Base-by-base conservation (phyloP, 2,888 invertebrate species). In the Gibbula magus region DNA sequence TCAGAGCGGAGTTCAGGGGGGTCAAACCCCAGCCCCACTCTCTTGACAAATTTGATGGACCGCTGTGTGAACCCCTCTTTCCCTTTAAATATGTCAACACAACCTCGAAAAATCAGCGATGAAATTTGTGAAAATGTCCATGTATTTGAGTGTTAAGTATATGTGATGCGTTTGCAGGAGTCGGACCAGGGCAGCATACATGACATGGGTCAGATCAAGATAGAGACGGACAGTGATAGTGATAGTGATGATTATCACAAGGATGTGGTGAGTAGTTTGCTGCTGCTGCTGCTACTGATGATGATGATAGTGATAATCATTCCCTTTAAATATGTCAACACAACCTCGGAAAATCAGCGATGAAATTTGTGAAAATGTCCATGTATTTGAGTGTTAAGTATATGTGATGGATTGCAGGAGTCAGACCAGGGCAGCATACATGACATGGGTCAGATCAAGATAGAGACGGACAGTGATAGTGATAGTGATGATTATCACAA, bases 221-320 rank as follows among this genome's bases (percentile, higher is more conserved):
- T 25, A 67, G 61, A 20, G 16, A 77, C 78, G 7, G 87, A 88
- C 25, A 88, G 86, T 79, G 89, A 89, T 66, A n/a, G n/a, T n/a
- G n/a, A n/a, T n/a, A 90, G 89, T 84, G 91, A 91, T 54, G 92
- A 91, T 81, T 91, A 90, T 81, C 88, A 87, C 5, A 91, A 90
- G 82, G 92, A 92, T 86, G 87, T 91, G 82, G 92, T 91, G 83
- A 87, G 91, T 86, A n/a, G n/a, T n/a, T n/a, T n/a, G n/a, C n/a
- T n/a, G n/a, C n/a, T n/a, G n/a, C n/a, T n/a, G n/a, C n/a, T n/a
- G n/a, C n/a, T 8, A 10, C 8, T 35, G 35, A 35, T 7, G 35
- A 35, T 35, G 35, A 35, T 35, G 35, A 35, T 35, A 7, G 7
- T 35, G 35, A 35, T n/a, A n/a, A n/a, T n/a, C n/a, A n/a, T n/a